A percentile compares a stretch with the other conserved stretches of the same genome.
phyloP scores from a whole-genome alignment of 2,113 vertebrate genomes.

The Cyanistes caeruleus region DNA sequence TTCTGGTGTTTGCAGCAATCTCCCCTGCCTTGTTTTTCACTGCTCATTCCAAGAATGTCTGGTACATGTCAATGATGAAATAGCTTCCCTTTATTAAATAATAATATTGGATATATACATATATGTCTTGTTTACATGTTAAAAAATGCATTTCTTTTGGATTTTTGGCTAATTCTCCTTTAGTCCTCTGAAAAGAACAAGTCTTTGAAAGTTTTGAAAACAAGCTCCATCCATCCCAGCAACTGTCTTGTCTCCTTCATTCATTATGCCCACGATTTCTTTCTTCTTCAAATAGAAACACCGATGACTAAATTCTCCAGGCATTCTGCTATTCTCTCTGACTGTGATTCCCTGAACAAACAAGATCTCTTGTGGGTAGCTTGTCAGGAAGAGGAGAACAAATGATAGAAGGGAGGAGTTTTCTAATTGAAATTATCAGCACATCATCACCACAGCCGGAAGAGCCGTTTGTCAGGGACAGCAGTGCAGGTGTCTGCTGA shows the following conservation, averaged over 20 bases:
- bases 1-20: background rate
- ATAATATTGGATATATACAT: background rate
- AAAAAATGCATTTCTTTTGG: background rate
- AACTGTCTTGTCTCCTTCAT: background rate
- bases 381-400: background rate
- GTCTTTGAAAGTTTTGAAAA: background rate
- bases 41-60: background rate
- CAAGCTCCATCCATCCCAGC: background rate
- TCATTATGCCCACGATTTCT: background rate
- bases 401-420: background rate
- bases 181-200: background rate
- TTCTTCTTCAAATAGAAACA: background rate
- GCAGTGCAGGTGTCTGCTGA: background rate
- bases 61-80: background rate
- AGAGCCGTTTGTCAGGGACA: background rate
- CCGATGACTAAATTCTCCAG: background rate
- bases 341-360: background rate
- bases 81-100: background rate
- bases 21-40: background rate
- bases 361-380: background rate
- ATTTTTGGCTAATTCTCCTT: background rate
- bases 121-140: background rate
- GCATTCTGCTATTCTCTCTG: background rate
- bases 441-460: background rate
- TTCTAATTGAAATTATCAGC: background rate